These are phyloP conservation scores for Pseudomyrmex flavicornis DNA, from an alignment of 1,140 invertebrate species.

Conservation along the genomic window DNA sequence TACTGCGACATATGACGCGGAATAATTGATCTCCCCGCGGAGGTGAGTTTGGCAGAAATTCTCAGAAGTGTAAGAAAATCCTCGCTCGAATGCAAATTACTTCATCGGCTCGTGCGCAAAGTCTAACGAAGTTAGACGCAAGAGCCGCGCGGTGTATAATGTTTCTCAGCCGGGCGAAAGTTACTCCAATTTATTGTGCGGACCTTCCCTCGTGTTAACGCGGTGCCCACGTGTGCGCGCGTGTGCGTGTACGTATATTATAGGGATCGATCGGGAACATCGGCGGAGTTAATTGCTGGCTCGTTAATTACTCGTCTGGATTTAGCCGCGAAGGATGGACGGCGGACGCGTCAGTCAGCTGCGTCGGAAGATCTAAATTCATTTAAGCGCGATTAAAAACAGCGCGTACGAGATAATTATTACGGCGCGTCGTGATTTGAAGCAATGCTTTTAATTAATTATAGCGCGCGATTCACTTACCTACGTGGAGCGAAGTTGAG, in stretches of 20 bases:
- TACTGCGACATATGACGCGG: too few relatives aligned
- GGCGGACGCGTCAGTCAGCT: conserved; percentile 33
- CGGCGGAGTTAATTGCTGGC: conserved; percentile 60
- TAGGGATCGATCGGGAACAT: conserved; percentile 55
- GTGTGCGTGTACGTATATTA: background rate
- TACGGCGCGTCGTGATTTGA: background rate
- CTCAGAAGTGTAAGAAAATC: conserved; percentile 17
- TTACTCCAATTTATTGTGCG: conserved; percentile 30
- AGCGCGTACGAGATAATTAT: conserved; percentile 12
- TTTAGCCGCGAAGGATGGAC: conserved; percentile 52
- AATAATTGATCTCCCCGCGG: too few relatives aligned
- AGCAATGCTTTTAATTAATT: background rate
- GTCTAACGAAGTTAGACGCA: conserved; percentile 4
- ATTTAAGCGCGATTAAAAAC: conserved; percentile 54
- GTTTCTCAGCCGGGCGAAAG: background rate
- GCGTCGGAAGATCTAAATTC: conserved; percentile 55
- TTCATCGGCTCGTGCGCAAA: background rate
- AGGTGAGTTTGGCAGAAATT: too few relatives aligned
- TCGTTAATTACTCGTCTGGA: conserved; percentile 65
- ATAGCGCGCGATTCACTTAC: too few relatives aligned
- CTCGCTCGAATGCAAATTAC: conserved; percentile 49
- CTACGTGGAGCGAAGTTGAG: too few relatives aligned
- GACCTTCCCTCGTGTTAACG: background rate
- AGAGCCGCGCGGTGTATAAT: too few relatives aligned
- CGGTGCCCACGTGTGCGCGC: background rate